Evolutionary conservation across 2,113 vertebrate genomes (phyloP).

Genomic region (Gopherus evgoodei): DNA sequence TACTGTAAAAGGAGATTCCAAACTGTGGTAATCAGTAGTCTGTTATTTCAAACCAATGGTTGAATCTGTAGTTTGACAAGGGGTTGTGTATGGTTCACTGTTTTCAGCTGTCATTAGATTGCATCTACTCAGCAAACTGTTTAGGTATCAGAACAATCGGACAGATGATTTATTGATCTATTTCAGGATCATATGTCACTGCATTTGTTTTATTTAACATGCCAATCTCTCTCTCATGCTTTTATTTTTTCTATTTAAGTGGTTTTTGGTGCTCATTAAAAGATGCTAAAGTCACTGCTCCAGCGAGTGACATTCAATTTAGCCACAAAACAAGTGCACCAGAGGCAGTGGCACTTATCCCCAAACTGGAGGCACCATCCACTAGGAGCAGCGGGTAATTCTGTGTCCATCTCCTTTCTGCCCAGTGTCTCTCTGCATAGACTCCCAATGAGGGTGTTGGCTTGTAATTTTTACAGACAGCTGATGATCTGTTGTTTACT

Average conservation of each 20-base stretch:
- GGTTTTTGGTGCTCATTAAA: rapidly evolving
- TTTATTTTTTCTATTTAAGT: background rate
- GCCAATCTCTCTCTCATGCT: background rate
- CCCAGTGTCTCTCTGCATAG: background rate
- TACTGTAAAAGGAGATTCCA: background rate
- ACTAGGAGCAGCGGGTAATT: background rate
- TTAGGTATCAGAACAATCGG: background rate
- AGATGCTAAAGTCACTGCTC: background rate
- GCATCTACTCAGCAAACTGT: background rate
- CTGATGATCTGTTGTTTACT: background rate
- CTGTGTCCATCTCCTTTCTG: background rate
- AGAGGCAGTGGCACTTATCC: rapidly evolving
- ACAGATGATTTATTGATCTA: background rate
- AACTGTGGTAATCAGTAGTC: background rate
- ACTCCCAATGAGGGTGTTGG: background rate
- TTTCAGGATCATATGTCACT: background rate
- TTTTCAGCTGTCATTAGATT: background rate
- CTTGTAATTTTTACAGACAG: background rate
- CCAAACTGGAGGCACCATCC: background rate
- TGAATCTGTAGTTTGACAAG: background rate
- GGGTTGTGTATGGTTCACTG: background rate
- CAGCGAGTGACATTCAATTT: background rate
- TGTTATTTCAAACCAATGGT: background rate
- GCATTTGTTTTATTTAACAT: background rate
- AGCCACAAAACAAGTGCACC: background rate